Percentiles rank a stretch among this genome's conserved stretches.
Conservation (phyloP, 1,140 invertebrate species). For the Drosophila aff. region DNA sequence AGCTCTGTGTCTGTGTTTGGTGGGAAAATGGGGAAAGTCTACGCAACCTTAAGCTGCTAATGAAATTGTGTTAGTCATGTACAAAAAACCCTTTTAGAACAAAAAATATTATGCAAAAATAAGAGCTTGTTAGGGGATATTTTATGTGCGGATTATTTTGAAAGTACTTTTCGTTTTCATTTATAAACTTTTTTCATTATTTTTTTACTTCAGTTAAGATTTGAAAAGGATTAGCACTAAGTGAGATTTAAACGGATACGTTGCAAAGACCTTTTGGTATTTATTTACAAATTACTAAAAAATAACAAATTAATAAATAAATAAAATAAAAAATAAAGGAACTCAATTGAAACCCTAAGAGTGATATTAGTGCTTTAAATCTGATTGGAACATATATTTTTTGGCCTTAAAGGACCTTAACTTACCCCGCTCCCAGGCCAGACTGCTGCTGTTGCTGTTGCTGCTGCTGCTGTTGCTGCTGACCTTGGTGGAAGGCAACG, state of each 20-base stretch:
- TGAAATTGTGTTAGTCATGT: conserved; percentile 13
- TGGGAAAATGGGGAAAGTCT: not conserved
- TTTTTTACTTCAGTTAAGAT: not conserved
- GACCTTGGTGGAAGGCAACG: conserved; percentile 83
- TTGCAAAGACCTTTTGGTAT: no score
- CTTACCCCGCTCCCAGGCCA: conserved; percentile 64
- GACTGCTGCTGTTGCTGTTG: conserved; percentile 41
- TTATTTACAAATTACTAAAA: not conserved
- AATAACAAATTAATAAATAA: no score
- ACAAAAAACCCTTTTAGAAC: not conserved
- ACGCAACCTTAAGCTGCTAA: not conserved
- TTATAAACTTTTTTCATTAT: no score
- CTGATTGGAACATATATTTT: no score
- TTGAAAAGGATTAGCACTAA: not conserved
- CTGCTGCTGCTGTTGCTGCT: conserved; percentile 72
- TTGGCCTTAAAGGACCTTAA: not conserved
- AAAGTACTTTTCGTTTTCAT: not conserved
- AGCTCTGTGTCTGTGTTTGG: conserved; percentile 3
- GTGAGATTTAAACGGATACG: not conserved
- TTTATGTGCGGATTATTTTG: not conserved
- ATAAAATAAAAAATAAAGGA: no score
- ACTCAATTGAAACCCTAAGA: not conserved
- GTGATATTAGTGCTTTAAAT: not conserved
- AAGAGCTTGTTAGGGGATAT: not conserved
- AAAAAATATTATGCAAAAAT: not conserved